phyloP scores from a whole-genome alignment of 2,113 vertebrate genomes.

The Peromyscus leucopus region DNA sequence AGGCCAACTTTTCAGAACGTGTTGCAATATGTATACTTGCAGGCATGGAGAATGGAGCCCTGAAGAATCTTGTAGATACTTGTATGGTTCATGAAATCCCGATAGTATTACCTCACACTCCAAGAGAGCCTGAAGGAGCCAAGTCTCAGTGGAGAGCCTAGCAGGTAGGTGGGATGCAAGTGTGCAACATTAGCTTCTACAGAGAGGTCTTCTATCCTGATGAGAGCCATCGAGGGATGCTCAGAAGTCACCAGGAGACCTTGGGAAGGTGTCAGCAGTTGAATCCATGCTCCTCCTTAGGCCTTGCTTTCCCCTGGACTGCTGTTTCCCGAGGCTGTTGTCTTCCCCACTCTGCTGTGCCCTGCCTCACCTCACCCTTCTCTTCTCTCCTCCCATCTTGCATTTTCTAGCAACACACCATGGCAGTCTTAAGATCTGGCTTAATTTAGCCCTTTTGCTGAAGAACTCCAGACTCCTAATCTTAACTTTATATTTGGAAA shows the following conservation, averaged over 20 bases:
- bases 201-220: not conserved
- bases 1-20: slow-evolving; percentile 6
- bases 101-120: not conserved
- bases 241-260: not conserved
- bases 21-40: not conserved
- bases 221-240: not conserved
- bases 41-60: not conserved
- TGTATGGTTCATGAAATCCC: not conserved
- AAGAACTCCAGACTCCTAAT: not conserved
- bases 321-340: too few relatives aligned
- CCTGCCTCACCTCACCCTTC: fast-evolving
- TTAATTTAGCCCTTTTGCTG: not conserved
- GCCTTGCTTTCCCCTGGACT: not conserved
- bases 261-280: not conserved
- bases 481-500: not conserved
- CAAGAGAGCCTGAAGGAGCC: not conserved
- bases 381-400: not conserved
- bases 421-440: not conserved
- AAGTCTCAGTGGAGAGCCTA: not conserved
- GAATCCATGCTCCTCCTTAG: fast-evolving
- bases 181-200: not conserved
- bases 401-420: not conserved
- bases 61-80: slow-evolving; percentile 40
- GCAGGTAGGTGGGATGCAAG: fast-evolving
- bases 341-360: fast-evolving